Conservation (phyloP, 1,140 invertebrate genomes). For the Drosophila sturtevanti region DNA sequence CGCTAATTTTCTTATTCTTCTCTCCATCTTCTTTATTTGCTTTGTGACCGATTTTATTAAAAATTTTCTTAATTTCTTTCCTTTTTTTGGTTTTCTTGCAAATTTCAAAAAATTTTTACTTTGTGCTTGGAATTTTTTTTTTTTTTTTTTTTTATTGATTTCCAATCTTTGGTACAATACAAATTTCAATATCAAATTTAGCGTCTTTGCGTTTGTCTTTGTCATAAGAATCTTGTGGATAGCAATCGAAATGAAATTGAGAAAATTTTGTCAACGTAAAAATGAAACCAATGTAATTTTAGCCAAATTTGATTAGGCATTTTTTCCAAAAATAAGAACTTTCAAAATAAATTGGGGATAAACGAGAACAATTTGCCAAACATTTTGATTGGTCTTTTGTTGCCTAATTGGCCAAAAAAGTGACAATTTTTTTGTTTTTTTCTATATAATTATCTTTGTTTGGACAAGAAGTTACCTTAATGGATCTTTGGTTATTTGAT, state of each 20-base stretch:
- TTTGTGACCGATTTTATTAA: constrained; percentile 37
- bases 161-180: constrained; percentile 57
- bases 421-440: background rate
- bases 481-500: background rate
- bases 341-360: background rate
- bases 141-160: constrained; percentile 22
- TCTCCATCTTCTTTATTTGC: constrained; percentile 26
- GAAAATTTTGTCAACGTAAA: constrained; percentile 47
- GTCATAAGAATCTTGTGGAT: constrained; percentile 67
- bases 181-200: constrained; percentile 40
- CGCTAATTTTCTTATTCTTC: constrained; percentile 40
- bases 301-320: constrained; percentile 65
- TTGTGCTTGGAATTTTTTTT: constrained; percentile 46
- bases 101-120: constrained; percentile 39
- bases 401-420: background rate
- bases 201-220: constrained; percentile 29
- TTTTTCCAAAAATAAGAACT: constrained; percentile 11
- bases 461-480: background rate
- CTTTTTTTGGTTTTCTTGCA: constrained; percentile 43
- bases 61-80: constrained; percentile 30
- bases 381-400: background rate
- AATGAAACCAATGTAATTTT: constrained; percentile 72
- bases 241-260: constrained; percentile 41
- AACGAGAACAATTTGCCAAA: background rate
- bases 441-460: background rate